Evolutionary conservation across 1,140 invertebrate genomes (phyloP), one percentile per base, ranked within the genome.

Genomic region (Pseudomyrmex gracilis): DNA sequence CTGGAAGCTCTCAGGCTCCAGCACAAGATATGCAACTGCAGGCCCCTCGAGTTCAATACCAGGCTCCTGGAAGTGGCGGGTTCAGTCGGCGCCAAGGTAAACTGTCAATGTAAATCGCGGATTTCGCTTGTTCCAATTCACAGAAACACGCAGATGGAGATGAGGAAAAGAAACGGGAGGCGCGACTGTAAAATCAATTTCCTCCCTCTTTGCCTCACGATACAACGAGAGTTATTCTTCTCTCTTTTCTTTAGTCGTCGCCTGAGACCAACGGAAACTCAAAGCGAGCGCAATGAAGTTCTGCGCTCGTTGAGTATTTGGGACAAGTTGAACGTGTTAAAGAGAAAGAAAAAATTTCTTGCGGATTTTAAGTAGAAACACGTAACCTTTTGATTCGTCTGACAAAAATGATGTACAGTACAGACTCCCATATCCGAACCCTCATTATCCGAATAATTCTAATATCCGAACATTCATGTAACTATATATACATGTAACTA

Each of bases 11-110:
- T 97, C 7, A 94, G 97, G 82, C 92, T 97, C 12, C 97, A 97
- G 87, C 97, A 97, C 89, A 96, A 97, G 91, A 97, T 98, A 86
- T 98, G 97, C 93, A 97, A 97, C 92, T 98, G 97, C 92, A 95
- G 97, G 51, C 97, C 97, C 7, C 93, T 97, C 24, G 97, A 98
- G 92, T 97, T 98, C 91, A 98, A 98, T 92, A 97, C 97, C 0
- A 95, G 97, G 74, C 93, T 98, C 7, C 93, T 97, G 80, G 97
- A 98, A 92, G 97, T 97, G 5, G 97, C 97, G 17, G 97, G 96
- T 85, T 97, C 97, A 17, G 96, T 97, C 87, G 97, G 97, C 13
- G 96, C 97, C 45, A 97, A 97, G 95, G 97, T 97, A 80, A 80
- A 80, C 53, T 71, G 76, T 45, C 66, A 70, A 71, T 70, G 58